A percentile compares a stretch with the other conserved stretches of the same genome.
Evolutionary conservation across 2,797 vertebrate species (phyloP).

Genomic region (Synaphobranchus kaupii): DNA sequence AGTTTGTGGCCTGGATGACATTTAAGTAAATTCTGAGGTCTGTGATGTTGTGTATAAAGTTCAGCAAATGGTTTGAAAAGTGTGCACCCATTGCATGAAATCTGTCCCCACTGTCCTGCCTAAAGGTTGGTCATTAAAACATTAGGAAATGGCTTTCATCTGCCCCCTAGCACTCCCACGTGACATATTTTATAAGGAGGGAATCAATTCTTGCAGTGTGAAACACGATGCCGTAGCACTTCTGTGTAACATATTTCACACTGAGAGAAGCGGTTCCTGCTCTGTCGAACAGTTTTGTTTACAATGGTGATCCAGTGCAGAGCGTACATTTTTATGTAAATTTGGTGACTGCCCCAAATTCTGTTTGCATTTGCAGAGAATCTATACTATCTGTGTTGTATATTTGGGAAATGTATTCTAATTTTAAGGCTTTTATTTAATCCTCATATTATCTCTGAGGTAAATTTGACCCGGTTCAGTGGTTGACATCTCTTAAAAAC

Average conservation of each 20-base stretch:
- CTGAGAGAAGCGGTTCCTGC: background rate
- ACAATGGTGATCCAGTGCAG: background rate
- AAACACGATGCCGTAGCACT: background rate
- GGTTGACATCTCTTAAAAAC: no score
- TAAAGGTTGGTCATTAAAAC: background rate
- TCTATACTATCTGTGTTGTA: background rate
- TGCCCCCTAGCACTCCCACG: background rate
- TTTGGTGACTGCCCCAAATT: background rate
- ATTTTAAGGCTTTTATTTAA: no score
- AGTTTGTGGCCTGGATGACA: constrained; percentile 6
- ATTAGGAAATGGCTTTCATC: constrained; percentile 5
- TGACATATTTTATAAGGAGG: background rate
- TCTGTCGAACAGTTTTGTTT: background rate
- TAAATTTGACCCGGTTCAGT: no score
- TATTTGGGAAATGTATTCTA: no score
- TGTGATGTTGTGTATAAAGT: background rate
- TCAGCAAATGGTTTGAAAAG: background rate
- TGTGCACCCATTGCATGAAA: background rate
- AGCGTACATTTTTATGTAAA: background rate
- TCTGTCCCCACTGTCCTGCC: background rate
- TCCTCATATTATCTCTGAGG: no score
- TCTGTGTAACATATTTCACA: background rate
- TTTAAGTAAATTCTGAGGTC: constrained; percentile 5
- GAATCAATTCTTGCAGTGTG: background rate
- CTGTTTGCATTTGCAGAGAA: background rate